phyloP scores from a whole-genome alignment of 2,888 invertebrate species.

The Ecliptopera silaceata region DNA sequence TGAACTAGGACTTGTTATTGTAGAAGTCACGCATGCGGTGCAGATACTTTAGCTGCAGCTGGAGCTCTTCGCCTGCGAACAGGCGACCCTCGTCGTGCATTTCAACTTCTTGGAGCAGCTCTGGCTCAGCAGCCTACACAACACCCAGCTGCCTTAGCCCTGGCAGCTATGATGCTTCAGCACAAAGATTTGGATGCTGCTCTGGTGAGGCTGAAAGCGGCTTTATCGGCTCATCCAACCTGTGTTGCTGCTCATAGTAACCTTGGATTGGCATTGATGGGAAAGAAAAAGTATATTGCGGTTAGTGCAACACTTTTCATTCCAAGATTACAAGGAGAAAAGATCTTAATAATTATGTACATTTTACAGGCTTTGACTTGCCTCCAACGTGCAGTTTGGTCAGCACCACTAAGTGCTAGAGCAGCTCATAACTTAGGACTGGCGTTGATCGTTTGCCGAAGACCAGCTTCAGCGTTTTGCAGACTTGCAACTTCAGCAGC shows the following conservation, averaged over 20 bases:
- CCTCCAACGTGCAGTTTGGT: conserved; percentile 64
- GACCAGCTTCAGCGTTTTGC: conserved; percentile 73
- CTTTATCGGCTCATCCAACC: conserved; percentile 65
- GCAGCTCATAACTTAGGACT: conserved; percentile 68
- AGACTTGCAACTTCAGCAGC: conserved; percentile 70
- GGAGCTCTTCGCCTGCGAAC: conserved; percentile 76
- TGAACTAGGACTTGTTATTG: neutral
- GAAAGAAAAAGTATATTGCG: conserved; percentile 73
- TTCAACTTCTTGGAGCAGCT: conserved; percentile 82
- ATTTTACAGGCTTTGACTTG: conserved; percentile 65
- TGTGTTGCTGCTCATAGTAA: conserved; percentile 75
- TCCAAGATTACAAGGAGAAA: too few species aligned
- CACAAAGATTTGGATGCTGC: conserved; percentile 76
- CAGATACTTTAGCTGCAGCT: conserved; percentile 79
- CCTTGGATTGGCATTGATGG: conserved; percentile 68
- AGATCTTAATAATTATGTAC: neutral
- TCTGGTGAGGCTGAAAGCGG: conserved; percentile 75
- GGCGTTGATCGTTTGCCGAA: conserved; percentile 60
- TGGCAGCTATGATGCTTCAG: conserved; percentile 81
- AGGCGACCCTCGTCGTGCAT: conserved; percentile 74
- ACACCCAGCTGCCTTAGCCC: conserved; percentile 74
- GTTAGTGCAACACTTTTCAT: conserved; percentile 46
- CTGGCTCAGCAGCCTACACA: conserved; percentile 74
- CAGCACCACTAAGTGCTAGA: conserved; percentile 68
- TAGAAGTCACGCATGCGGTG: conserved; percentile 68